Percentiles rank a stretch among this genome's conserved stretches.
These are phyloP conservation scores for Pollenia griseotomentosa DNA, from an alignment of 2,888 invertebrate species.

Conservation along the genomic window DNA sequence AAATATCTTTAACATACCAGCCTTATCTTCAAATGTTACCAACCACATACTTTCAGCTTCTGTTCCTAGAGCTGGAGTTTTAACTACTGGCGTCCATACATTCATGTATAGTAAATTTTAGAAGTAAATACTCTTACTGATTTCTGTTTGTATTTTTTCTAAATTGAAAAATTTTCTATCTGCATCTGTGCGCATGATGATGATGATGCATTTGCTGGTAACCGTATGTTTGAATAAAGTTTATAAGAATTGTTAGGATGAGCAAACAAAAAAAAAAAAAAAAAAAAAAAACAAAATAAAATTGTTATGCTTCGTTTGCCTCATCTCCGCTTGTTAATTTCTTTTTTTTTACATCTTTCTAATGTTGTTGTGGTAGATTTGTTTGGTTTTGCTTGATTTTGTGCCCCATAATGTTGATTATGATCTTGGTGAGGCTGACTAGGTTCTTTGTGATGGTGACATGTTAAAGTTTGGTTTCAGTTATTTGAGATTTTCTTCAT, in stretches of 20 bases:
- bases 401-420: constrained; percentile 52
- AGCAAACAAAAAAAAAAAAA: constrained; percentile 2
- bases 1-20: constrained; percentile 50
- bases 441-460: constrained; percentile 60
- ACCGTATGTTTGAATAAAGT: constrained; percentile 61
- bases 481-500: constrained; percentile 28
- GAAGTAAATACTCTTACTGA: constrained; percentile 47
- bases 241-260: constrained; percentile 10
- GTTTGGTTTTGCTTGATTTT: constrained; percentile 52
- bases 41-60: constrained; percentile 64
- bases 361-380: constrained; percentile 51
- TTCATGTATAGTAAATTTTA: background rate
- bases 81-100: constrained; percentile 57
- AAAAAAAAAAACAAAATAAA: constrained; percentile 45
- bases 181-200: constrained; percentile 42
- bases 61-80: constrained; percentile 38
- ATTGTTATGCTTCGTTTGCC: constrained; percentile 66
- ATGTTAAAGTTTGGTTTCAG: constrained; percentile 59
- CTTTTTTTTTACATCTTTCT: background rate
- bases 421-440: constrained; percentile 51
- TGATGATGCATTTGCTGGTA: constrained; percentile 54
- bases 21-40: constrained; percentile 39
- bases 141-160: background rate
- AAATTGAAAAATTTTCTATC: constrained; percentile 47
- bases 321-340: constrained; percentile 67